Percentiles rank a stretch among this genome's conserved stretches.
phyloP scores from a whole-genome alignment of 2,888 invertebrate genomes.

The Dusona sp. region DNA sequence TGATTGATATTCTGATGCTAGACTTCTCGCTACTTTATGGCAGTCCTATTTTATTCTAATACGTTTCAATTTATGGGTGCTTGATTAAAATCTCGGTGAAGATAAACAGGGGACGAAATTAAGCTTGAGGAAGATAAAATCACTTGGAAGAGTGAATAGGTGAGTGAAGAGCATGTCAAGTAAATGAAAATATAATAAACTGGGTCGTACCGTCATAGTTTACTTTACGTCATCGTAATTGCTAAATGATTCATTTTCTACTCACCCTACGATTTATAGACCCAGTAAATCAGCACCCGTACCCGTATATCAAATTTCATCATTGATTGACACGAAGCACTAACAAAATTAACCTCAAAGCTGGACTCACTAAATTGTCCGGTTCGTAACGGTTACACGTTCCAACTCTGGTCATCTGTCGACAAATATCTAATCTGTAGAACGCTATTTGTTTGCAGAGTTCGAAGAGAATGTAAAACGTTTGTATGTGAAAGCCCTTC shows the following conservation, averaged over 20 bases:
- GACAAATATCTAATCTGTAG: background rate
- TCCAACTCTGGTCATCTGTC: background rate
- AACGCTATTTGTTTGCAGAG: background rate
- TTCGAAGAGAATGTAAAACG: slow-evolving; percentile 22
- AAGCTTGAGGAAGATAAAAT: background rate
- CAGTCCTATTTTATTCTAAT: background rate
- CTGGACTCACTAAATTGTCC: background rate
- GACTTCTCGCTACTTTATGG: background rate
- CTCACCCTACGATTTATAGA: background rate
- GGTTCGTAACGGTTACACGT: background rate
- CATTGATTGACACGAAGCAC: background rate
- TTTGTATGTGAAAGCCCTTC: slow-evolving; percentile 23
- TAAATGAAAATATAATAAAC: background rate
- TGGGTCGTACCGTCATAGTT: background rate
- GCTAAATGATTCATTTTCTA: background rate
- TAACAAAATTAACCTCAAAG: background rate
- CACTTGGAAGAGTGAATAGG: background rate
- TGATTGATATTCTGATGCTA: background rate
- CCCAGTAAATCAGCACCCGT: background rate
- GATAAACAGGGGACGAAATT: background rate
- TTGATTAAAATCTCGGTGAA: background rate
- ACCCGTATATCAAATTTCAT: background rate
- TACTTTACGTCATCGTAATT: background rate
- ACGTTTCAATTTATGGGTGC: background rate
- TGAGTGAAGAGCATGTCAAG: background rate